A percentile compares a stretch with the other conserved stretches of the same genome.
These are phyloP conservation scores for Heliconius ismenius DNA, from an alignment of 2,888 invertebrate species.

Conservation along the genomic window DNA sequence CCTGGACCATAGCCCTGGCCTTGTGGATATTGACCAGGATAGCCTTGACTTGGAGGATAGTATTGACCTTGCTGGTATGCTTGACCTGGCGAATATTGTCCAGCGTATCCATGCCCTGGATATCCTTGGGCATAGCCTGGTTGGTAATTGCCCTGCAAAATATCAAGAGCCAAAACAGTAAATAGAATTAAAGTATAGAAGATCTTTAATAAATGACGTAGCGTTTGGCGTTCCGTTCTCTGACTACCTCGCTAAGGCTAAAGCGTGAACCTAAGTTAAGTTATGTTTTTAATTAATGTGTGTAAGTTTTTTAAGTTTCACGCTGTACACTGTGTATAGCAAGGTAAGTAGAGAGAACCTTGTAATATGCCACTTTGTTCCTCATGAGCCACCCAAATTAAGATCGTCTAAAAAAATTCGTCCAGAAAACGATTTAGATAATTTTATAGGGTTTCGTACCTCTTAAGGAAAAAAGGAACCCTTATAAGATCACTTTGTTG, in stretches of 20 bases:
- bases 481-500: too few relatives aligned
- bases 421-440: too few relatives aligned
- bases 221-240: too few relatives aligned
- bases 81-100: conserved; percentile 41
- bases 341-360: neutral
- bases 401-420: too few relatives aligned
- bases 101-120: conserved; percentile 37
- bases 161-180: neutral
- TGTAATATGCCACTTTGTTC: neutral
- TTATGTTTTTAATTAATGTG: too few relatives aligned
- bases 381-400: neutral
- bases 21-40: conserved; percentile 27
- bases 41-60: conserved; percentile 31
- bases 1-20: neutral
- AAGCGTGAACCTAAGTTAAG: too few relatives aligned
- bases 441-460: too few relatives aligned
- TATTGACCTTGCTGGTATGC: conserved; percentile 37
- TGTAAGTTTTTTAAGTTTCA: neutral
- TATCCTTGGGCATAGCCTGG: conserved; percentile 34
- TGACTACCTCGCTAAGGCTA: too few relatives aligned
- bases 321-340: neutral
- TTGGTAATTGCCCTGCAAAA: conserved; percentile 14
- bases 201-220: too few relatives aligned
- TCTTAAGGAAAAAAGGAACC: too few relatives aligned
- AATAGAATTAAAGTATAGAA: neutral